Conservation (phyloP, 2,113 vertebrate genomes). For the Pterocles orientalis region DNA sequence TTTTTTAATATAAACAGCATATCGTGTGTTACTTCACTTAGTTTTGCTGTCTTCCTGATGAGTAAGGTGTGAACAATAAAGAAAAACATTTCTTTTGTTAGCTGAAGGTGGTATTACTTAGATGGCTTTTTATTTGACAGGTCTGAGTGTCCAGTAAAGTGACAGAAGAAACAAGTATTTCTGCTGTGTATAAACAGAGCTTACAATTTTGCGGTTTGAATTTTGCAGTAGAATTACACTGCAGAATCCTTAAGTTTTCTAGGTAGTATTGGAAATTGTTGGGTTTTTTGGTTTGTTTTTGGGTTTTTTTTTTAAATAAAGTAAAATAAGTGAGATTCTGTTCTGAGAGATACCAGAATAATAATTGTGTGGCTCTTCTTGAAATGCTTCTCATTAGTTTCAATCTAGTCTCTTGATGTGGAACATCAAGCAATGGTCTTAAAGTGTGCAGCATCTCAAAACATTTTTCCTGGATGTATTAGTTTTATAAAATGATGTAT, state of each 20-base stretch:
- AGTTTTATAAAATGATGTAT: neutral
- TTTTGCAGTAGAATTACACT: neutral
- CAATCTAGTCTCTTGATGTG: neutral
- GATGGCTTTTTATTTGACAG: neutral
- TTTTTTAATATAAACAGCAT: neutral
- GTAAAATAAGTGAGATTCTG: neutral
- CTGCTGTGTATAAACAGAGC: neutral
- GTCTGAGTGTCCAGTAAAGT: neutral
- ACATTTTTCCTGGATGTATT: neutral
- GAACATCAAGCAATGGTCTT: neutral
- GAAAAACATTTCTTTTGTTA: neutral
- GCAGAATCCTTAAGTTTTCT: neutral
- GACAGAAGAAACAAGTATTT: neutral
- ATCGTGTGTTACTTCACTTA: neutral
- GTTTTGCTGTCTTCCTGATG: neutral
- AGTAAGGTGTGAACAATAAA: neutral
- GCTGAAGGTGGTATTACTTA: neutral
- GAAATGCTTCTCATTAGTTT: neutral
- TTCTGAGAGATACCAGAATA: neutral
- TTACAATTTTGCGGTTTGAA: neutral
- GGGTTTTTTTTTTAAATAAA: neutral
- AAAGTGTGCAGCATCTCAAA: neutral
- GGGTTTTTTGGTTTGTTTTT: neutral
- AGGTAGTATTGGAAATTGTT: neutral
- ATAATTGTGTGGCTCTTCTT: neutral